Evolutionary conservation across 2,113 vertebrate genomes (phyloP).

Genomic region (Hemiscyllium ocellatum): DNA sequence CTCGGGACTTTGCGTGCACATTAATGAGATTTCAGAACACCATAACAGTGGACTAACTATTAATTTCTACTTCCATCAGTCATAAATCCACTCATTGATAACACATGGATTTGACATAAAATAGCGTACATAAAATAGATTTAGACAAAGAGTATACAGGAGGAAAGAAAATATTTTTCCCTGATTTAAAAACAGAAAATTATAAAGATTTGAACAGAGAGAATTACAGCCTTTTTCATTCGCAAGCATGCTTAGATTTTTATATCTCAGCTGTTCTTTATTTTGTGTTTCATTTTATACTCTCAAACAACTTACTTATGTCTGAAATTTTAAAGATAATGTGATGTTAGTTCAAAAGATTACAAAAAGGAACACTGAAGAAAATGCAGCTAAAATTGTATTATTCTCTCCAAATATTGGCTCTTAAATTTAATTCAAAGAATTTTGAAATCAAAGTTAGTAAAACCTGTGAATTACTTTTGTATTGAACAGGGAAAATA

Average conservation of each 20-base stretch:
- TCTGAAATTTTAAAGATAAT: background rate
- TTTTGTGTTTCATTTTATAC: background rate
- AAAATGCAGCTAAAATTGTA: background rate
- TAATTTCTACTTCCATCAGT: background rate
- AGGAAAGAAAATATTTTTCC: background rate
- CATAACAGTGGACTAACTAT: background rate
- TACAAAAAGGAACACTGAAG: background rate
- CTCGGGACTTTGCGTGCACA: background rate
- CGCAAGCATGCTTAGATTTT: background rate
- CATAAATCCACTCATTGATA: background rate
- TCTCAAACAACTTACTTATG: too few relatives aligned
- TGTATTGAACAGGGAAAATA: background rate
- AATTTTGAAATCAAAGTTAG: background rate
- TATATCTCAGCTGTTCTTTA: background rate
- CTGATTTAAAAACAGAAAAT: background rate
- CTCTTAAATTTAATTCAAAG: background rate
- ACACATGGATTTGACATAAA: background rate
- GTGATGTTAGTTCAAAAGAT: background rate
- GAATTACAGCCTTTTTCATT: background rate
- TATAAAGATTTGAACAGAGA: background rate
- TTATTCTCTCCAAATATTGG: background rate
- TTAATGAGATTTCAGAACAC: background rate
- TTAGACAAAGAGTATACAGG: background rate
- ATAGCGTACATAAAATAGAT: background rate
- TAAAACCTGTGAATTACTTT: background rate